A percentile compares a stretch with the other conserved stretches of the same genome.
Conservation (phyloP, 1,140 invertebrate species). For the Aethina tumida region DNA sequence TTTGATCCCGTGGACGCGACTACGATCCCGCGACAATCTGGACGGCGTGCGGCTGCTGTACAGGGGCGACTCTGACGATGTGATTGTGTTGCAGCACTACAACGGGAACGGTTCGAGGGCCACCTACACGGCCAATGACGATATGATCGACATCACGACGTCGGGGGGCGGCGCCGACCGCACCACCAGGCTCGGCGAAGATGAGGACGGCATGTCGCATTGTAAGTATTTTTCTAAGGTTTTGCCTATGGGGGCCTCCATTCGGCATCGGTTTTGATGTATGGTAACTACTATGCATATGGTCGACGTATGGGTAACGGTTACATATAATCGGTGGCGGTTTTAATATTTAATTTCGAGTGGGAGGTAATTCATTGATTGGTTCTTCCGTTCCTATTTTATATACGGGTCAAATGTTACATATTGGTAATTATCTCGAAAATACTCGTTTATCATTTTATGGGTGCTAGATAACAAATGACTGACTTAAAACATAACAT, state of each 20-base stretch:
- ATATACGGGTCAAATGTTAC: not conserved
- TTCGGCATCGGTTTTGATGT: no score
- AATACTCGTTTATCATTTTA: no score
- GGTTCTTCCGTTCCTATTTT: not conserved
- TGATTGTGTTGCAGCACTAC: conserved; percentile 23
- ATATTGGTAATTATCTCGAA: no score
- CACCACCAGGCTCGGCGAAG: conserved; percentile 33
- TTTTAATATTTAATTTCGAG: not conserved
- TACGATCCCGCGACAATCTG: not conserved
- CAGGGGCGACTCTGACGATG: conserved; percentile 4
- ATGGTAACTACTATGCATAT: no score
- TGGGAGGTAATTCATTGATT: not conserved
- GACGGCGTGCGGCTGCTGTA: conserved; percentile 6
- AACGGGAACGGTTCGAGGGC: conserved; percentile 26
- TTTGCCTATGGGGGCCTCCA: no score
- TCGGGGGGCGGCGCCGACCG: conserved; percentile 36
- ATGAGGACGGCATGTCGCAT: conserved; percentile 31
- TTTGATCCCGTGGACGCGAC: not conserved
- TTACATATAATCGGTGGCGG: not conserved
- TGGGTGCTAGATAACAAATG: no score
- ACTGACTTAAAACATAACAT: no score
- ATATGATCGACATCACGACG: conserved; percentile 55
- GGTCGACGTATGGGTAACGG: conserved; percentile 2
- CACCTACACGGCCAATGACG: conserved; percentile 40
- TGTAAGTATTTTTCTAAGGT: conserved; percentile 23